phyloP scores from a whole-genome alignment of 2,888 invertebrate species.

The Tupiocoris notatus region DNA sequence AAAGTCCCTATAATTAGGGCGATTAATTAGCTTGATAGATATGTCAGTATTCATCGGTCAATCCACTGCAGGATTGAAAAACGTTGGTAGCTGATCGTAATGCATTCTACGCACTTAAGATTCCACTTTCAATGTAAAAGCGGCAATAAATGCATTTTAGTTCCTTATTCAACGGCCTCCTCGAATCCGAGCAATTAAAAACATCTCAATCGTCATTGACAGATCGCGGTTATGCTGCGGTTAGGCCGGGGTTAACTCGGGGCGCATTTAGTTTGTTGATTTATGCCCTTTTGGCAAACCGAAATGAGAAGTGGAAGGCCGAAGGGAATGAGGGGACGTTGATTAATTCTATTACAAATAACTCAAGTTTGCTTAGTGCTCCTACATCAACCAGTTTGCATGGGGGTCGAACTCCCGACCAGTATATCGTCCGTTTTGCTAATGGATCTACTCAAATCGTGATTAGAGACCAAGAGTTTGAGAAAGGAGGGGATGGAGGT shows the following conservation, averaged over 20 bases:
- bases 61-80: no score
- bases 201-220: neutral
- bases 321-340: conserved; percentile 36
- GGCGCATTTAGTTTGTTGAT: conserved; percentile 33
- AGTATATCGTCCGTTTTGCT: conserved; percentile 43
- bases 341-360: conserved; percentile 48
- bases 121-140: no score
- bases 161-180: no score
- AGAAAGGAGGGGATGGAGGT: conserved; percentile 21
- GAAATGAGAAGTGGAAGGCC: neutral
- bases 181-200: neutral
- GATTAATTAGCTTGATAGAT: no score
- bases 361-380: conserved; percentile 43
- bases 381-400: neutral
- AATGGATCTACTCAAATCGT: conserved; percentile 47
- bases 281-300: conserved; percentile 28
- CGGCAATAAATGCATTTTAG: no score
- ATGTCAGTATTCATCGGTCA: no score
- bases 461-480: conserved; percentile 45
- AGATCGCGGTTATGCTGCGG: neutral
- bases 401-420: conserved; percentile 8
- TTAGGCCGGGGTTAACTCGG: neutral
- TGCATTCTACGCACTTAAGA: no score
- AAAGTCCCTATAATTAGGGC: no score
- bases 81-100: no score